Percentiles rank a stretch among this genome's conserved stretches.
phyloP scores from a whole-genome alignment of 2,113 vertebrate genomes.

The Thamnophis sirtalis region DNA sequence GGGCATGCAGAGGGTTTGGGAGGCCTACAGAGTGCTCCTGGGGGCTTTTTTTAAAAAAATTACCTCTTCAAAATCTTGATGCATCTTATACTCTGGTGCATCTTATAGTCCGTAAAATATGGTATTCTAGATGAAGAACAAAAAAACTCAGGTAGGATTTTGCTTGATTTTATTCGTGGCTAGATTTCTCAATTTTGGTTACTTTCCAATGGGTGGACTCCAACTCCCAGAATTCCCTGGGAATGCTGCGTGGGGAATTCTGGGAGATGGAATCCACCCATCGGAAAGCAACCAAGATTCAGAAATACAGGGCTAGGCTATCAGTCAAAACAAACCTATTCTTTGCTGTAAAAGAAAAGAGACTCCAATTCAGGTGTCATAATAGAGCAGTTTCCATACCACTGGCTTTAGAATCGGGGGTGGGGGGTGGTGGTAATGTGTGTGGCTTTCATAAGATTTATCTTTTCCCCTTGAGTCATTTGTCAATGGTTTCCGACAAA shows the following conservation, averaged over 20 bases:
- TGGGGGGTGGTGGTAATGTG: neutral
- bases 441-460: neutral
- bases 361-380: neutral
- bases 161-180: neutral
- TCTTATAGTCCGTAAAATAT: too few relatives aligned
- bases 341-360: neutral
- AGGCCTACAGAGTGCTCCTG: too few relatives aligned
- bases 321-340: neutral
- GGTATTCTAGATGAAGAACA: neutral
- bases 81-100: too few relatives aligned
- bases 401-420: neutral
- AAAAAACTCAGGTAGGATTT: neutral
- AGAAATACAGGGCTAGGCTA: neutral
- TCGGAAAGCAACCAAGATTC: neutral
- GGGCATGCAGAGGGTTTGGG: too few relatives aligned
- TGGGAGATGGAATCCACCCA: neutral
- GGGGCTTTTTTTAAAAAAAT: too few relatives aligned
- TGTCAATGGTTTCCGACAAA: neutral
- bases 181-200: neutral
- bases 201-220: neutral
- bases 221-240: neutral
- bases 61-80: too few relatives aligned
- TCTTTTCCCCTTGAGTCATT: neutral
- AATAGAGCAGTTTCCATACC: neutral
- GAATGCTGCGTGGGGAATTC: neutral